Base-by-base conservation (phyloP, 2,888 invertebrate genomes). In the Litoditis marina region DNA sequence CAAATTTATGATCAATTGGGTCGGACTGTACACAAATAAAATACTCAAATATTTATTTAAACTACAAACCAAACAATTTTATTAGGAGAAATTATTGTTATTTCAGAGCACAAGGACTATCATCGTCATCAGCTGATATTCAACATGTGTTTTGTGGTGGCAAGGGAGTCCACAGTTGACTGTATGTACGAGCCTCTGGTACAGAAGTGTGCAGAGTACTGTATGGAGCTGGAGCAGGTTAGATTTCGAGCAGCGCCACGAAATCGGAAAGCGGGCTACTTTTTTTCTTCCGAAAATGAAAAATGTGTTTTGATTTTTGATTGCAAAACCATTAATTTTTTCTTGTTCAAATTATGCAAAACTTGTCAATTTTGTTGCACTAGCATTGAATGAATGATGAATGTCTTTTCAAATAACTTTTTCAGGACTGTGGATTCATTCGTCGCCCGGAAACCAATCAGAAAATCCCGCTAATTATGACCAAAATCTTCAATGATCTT, bases 121-220 rank as follows among this genome's bases (percentile, higher is more conserved):
- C 47, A 58, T 22, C 71, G 79, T 27, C 64, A 65, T 27, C 55
- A 67, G 11, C 73, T 70, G 56, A 71, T 68, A 30, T 83, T 81
- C 68, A 80, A 83, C 61, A 65, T 82, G 68, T 78, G 80, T 47
- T 83, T 83, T 59, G 76, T 83, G 22, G 76, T 83, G 11, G 68
- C 60, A 16, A 60, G 64, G 52, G 66, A 65, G n/a, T 65, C 68
- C 13, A 60, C 59, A 7, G 65, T 65, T 6, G 82, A 82, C 34
- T 70, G 68, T 51, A 73, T 81, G 63, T 83, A 81, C 63, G 82
- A 83, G 57, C 81, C 82, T 22, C 57, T 83, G 32, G 80, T 83
- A 7, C 78, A 80, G 60, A 83, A 83, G 63, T 66, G 71, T 34
- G 78, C 81, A 0, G 76, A 80, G 53, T 83, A 83, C 63, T 62